Percentiles rank a stretch among this genome's conserved stretches.
Conservation (phyloP, 1,140 invertebrate genomes). For the Lasaia peninsularis region DNA sequence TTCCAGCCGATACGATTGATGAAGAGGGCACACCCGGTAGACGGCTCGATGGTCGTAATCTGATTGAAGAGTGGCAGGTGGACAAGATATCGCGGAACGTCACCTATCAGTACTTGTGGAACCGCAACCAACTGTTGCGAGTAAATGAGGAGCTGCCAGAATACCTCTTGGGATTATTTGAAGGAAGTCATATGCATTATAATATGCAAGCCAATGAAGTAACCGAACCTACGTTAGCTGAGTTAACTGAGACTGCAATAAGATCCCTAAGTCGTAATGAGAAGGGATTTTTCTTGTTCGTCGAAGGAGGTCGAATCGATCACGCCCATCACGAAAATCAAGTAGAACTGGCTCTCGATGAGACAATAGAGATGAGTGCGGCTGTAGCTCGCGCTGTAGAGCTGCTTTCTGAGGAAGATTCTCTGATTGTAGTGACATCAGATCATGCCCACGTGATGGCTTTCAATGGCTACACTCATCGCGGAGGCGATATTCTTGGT, state of each 20-base stretch:
- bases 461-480: conserved; percentile 80
- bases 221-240: conserved; percentile 85
- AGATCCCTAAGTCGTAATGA: conserved; percentile 86
- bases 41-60: conserved; percentile 77
- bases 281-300: conserved; percentile 91
- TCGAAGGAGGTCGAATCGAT: conserved; percentile 92
- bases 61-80: conserved; percentile 70
- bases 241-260: conserved; percentile 91
- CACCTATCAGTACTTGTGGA: conserved; percentile 82
- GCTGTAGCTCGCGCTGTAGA: conserved; percentile 69
- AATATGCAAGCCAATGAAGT: conserved; percentile 61
- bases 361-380: conserved; percentile 79
- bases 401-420: conserved; percentile 78
- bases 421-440: conserved; percentile 83
- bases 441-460: conserved; percentile 85
- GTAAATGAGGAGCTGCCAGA: conserved; percentile 81
- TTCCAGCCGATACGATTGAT: conserved; percentile 79
- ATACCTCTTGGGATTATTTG: conserved; percentile 83
- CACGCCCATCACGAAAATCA: conserved; percentile 87
- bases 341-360: conserved; percentile 81
- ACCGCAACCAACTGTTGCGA: conserved; percentile 80
- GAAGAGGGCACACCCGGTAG: conserved; percentile 82
- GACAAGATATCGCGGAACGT: conserved; percentile 77
- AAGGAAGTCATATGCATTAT: conserved; percentile 66
- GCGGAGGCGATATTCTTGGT: conserved; percentile 77